Conservation (phyloP, 2,888 invertebrate genomes). For the Diogma glabrata region DNA sequence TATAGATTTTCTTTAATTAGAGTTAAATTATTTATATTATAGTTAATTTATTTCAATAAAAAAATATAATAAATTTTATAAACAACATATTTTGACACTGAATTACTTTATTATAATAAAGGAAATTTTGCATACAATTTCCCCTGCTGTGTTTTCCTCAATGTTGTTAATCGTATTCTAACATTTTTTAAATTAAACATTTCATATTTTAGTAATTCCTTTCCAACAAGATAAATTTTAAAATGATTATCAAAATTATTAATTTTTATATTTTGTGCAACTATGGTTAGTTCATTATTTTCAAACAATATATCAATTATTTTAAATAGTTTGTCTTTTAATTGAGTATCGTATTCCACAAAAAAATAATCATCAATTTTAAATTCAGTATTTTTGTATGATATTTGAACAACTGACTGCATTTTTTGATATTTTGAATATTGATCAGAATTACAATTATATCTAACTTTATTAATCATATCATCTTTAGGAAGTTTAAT, state of each 20-base stretch:
- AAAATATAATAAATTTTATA: too few species aligned
- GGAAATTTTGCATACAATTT: background rate
- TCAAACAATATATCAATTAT: background rate
- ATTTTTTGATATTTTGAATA: background rate
- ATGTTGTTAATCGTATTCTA: background rate
- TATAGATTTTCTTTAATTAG: too few species aligned
- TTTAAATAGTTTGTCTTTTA: background rate
- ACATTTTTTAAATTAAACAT: background rate
- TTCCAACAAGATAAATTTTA: background rate
- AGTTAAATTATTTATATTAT: too few species aligned
- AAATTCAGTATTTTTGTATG: background rate
- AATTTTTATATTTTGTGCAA: too few species aligned
- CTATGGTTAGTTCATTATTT: too few species aligned
- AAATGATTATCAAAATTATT: too few species aligned
- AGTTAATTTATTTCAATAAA: too few species aligned
- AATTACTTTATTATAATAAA: slow-evolving; percentile 3
- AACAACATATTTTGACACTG: too few species aligned
- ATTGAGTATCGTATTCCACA: background rate
- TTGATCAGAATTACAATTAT: background rate
- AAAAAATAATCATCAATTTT: background rate
- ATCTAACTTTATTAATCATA: background rate
- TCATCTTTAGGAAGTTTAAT: background rate
- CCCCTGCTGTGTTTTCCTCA: background rate
- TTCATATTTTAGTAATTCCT: background rate
- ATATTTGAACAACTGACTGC: background rate